Evolutionary conservation across 2,113 vertebrate species (phyloP).

Genomic region (Mastomys natalensis): DNA sequence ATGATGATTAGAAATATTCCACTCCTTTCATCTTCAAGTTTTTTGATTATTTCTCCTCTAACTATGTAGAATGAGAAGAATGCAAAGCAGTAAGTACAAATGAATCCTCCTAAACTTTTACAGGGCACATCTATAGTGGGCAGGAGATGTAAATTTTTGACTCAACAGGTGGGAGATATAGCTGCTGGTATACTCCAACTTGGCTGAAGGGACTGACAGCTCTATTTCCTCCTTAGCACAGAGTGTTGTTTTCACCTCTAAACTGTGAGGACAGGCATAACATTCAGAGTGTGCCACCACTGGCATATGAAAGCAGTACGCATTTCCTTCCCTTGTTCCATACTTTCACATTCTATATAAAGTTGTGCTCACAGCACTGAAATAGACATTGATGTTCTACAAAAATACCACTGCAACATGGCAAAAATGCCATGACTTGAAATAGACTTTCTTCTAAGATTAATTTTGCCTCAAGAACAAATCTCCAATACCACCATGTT

Average conservation of each 20-base stretch:
- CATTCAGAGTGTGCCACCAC: constrained; percentile 6
- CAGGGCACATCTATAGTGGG: neutral
- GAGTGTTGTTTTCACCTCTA: constrained; percentile 16
- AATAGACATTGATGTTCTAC: constrained; percentile 79
- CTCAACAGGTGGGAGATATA: neutral
- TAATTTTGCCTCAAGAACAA: constrained; percentile 76
- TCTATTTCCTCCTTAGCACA: neutral
- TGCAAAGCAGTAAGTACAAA: neutral
- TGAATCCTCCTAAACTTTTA: neutral
- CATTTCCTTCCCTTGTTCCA: constrained; percentile 70
- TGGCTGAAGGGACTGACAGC: neutral
- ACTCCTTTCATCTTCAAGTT: neutral
- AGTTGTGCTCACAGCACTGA: constrained; percentile 76
- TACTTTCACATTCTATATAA: constrained; percentile 80
- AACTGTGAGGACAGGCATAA: constrained; percentile 39
- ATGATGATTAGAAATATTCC: neutral
- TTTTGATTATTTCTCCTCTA: neutral
- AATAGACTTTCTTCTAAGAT: constrained; percentile 81
- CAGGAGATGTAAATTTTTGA: neutral
- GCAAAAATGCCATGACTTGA: constrained; percentile 79
- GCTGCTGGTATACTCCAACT: neutral
- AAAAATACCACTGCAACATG: constrained; percentile 81
- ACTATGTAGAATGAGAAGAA: neutral
- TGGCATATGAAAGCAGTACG: constrained; percentile 3
- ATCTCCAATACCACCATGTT: constrained; percentile 46